Conservation (phyloP, 2,888 invertebrate species). For the Seira sanloemensis region DNA sequence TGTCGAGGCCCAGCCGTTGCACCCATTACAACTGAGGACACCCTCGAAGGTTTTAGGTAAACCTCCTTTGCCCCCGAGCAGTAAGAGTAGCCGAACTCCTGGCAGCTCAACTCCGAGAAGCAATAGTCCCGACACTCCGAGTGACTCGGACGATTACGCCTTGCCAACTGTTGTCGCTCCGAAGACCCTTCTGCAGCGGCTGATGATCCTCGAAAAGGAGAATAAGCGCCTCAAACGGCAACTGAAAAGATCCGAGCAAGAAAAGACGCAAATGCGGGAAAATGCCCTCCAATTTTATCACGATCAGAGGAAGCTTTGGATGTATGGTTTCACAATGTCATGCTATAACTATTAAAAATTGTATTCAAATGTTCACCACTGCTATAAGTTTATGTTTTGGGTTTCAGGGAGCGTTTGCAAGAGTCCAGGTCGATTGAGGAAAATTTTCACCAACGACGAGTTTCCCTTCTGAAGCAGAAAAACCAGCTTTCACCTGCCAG, state of each 20-base stretch:
- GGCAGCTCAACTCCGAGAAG: conserved; percentile 1
- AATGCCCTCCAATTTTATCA: conserved; percentile 15
- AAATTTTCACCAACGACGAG: conserved; percentile 27
- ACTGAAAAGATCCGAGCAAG: conserved; percentile 5
- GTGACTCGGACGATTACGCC: conserved; percentile 32
- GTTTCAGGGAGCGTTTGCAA: conserved; percentile 8
- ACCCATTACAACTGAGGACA: not conserved
- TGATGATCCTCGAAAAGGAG: conserved; percentile 26
- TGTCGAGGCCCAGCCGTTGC: not conserved
- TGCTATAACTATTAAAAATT: no score
- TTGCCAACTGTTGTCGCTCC: conserved; percentile 49
- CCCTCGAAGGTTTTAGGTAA: conserved; percentile 8
- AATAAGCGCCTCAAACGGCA: not conserved
- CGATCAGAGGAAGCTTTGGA: not conserved
- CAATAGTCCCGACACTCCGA: not conserved
- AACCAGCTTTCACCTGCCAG: conserved; percentile 21
- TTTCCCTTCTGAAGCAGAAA: conserved; percentile 18
- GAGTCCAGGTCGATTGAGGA: not conserved
- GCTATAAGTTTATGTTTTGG: no score
- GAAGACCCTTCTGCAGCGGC: conserved; percentile 34
- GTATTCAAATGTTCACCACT: no score
- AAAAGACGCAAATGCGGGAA: conserved; percentile 41
- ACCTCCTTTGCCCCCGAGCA: conserved; percentile 38
- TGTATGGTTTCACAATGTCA: not conserved
- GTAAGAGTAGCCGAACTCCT: not conserved